phyloP scores from a whole-genome alignment of 2,888 invertebrate genomes.

The Anagyrus pseudococci region DNA sequence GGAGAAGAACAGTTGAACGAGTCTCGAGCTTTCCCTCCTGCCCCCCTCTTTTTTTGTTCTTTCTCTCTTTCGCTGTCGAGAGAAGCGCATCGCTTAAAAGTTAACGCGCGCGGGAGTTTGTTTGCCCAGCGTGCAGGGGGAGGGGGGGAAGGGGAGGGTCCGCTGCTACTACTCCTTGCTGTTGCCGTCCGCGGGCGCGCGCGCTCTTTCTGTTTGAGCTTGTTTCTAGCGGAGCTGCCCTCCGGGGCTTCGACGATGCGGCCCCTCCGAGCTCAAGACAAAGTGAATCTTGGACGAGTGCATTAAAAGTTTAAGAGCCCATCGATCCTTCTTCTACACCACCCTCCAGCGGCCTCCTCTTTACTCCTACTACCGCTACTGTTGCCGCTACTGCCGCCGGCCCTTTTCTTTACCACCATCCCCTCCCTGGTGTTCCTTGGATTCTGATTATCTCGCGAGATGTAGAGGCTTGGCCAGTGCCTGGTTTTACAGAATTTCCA shows the following conservation, averaged over 20 bases:
- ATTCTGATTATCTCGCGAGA: constrained; percentile 25
- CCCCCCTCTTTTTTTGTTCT: constrained; percentile 2
- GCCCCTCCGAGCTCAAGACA: constrained; percentile 7
- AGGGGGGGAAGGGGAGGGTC: background rate
- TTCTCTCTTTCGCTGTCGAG: background rate
- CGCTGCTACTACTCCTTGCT: background rate
- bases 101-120: too few relatives aligned
- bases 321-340: constrained; percentile 12
- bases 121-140: background rate
- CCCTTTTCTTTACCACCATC: background rate
- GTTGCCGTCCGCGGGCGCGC: background rate
- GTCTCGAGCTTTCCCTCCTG: background rate
- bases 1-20: too few relatives aligned
- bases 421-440: constrained; percentile 8
- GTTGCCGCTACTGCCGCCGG: too few relatives aligned
- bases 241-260: constrained; percentile 2
- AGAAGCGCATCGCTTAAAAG: too few relatives aligned
- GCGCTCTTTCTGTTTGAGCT: background rate
- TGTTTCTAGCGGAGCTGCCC: constrained; percentile 1
- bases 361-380: too few relatives aligned
- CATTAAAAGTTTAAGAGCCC: constrained; percentile 33
- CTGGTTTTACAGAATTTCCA: too few relatives aligned
- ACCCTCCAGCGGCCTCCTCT: background rate
- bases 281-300: constrained; percentile 36
- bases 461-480: too few relatives aligned